phyloP scores from a whole-genome alignment of 1,140 invertebrate species.

The Bombus picipes region DNA sequence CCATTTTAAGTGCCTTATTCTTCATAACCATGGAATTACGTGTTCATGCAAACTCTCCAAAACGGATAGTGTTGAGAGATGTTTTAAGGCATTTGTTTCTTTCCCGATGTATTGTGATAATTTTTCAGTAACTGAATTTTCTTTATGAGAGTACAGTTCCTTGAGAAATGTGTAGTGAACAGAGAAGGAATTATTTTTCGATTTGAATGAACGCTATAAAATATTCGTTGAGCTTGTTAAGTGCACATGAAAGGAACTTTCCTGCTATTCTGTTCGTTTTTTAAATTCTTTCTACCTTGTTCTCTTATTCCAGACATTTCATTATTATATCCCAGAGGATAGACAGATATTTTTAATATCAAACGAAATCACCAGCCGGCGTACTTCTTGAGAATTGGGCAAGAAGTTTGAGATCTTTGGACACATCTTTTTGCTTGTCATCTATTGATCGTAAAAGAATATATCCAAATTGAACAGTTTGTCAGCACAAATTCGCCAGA shows the following conservation, averaged over 20 bases:
- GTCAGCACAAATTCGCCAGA: not conserved
- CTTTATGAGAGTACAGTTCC: not conserved
- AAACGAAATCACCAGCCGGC: not conserved
- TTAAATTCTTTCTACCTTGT: not conserved
- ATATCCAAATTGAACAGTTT: not conserved
- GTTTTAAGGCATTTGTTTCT: conserved; percentile 40
- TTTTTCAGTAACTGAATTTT: not conserved
- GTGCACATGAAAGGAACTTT: conserved; percentile 13
- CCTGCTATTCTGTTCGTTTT: not conserved
- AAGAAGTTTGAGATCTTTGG: not conserved
- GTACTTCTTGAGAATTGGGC: not conserved
- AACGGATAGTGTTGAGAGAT: not conserved
- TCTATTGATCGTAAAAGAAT: not conserved
- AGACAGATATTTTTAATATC: not conserved
- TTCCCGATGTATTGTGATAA: not conserved
- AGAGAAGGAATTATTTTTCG: not conserved
- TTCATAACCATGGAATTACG: not conserved
- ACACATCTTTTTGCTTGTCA: not conserved
- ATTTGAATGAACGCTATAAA: not conserved
- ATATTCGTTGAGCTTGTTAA: not conserved
- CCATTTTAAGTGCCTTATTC: conserved; percentile 7
- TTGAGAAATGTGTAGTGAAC: not conserved
- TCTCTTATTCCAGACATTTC: not conserved
- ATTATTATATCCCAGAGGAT: not conserved
- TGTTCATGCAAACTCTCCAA: not conserved